A percentile compares a stretch with the other conserved stretches of the same genome.
phyloP scores from a whole-genome alignment of 1,140 invertebrate species.

The Penaeus chinensis region DNA sequence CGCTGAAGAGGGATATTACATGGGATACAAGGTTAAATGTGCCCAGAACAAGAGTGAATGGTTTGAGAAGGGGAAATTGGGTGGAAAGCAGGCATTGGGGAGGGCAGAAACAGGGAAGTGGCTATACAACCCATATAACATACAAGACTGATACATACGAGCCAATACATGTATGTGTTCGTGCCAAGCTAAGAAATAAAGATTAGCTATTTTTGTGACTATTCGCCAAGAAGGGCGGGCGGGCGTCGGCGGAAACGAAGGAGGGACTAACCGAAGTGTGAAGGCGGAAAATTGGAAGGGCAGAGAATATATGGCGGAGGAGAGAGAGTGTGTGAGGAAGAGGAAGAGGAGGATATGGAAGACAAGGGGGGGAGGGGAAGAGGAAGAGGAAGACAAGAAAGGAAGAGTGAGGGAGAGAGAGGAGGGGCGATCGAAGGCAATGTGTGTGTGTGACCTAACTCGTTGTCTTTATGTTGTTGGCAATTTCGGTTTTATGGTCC shows the following conservation, averaged over 20 bases:
- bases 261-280: not conserved
- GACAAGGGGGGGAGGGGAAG: not conserved
- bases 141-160: no score
- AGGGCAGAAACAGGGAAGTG: not conserved
- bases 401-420: not conserved
- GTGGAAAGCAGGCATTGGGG: not conserved
- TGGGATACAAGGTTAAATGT: not conserved
- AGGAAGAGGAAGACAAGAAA: not conserved
- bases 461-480: no score
- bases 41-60: not conserved
- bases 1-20: not conserved
- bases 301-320: not conserved
- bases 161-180: no score
- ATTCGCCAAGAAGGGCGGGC: not conserved
- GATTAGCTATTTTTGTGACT: no score
- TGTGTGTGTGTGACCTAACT: not conserved
- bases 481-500: not conserved
- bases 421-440: not conserved
- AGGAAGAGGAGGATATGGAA: not conserved
- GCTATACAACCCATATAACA: no score
- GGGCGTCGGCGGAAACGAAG: not conserved
- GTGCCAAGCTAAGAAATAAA: no score
- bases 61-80: not conserved
- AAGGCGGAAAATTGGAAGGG: not conserved
- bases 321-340: not conserved